Evolutionary conservation across 2,113 vertebrate species (phyloP), one percentile per base, ranked within the genome.

Genomic region (Ameiurus melas): DNA sequence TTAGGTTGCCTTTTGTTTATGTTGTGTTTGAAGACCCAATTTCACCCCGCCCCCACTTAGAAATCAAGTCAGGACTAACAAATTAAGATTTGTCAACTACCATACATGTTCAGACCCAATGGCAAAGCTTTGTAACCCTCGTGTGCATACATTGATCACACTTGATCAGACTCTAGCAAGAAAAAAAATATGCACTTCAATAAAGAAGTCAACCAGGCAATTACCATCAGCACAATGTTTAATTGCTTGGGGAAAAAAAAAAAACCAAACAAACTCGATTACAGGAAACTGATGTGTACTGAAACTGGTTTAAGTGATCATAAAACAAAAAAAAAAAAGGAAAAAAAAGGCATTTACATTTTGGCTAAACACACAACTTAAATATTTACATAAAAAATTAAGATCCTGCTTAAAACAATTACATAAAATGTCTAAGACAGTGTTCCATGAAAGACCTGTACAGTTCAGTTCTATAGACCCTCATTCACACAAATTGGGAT

Each of bases 371-470:
- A 17, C n/a, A 73, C 77, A 14, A 84, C 71, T n/a, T 91, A 86
- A 87, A 91, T 95, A 95, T 96, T 93, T 96, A 95, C 94, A 95
- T 51, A 92, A 89, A 19, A 71, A 55, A 5, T 43, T 5, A 57
- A 78, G 25, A 33, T 1, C 30, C 16, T 86, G 20, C 30, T 62
- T 82, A 77, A 88, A 84, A 87, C 33, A 89, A 85, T 87, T 89
- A 78, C 88, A 66, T 57, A 33, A 62, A 91, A 94, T 94, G 89
- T 91, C 91, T 93, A 92, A 92, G 92, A 93, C 83, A 86, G 87
- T 86, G 84, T 93, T 87, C 88, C 20, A 51, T 2, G 16, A 71
- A 89, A 85, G 86, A 55, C 81, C 57, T 1, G 27, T 85, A 89
- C 89, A 91, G 90, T 85, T 75, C 14, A 86, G 91, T 62, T 62